Evolutionary conservation across 1,140 invertebrate species (phyloP).

Genomic region (Amphibalanus amphitrite): DNA sequence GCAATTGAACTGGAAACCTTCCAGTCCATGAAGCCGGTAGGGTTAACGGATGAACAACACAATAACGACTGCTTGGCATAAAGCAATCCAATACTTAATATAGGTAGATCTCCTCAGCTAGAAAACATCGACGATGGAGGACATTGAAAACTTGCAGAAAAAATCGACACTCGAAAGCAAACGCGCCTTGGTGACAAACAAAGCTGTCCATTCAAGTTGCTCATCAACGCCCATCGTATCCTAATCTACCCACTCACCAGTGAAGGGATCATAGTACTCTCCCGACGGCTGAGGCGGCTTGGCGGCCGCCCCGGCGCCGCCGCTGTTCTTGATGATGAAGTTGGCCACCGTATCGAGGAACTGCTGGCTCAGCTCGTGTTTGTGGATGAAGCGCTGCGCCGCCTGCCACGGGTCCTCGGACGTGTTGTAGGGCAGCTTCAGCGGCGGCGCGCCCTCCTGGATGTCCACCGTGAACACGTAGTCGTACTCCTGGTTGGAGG

Average conservation of each 20-base stretch:
- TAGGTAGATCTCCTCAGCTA: no score
- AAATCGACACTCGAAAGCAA: no score
- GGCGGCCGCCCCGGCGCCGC: constrained; percentile 25
- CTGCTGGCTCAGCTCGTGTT: constrained; percentile 62
- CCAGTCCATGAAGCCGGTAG: no score
- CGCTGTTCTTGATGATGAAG: constrained; percentile 73
- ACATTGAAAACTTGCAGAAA: no score
- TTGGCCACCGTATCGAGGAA: constrained; percentile 89
- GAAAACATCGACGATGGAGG: no score
- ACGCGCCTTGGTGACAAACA: no score
- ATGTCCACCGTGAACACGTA: constrained; percentile 89
- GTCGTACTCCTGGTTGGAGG: constrained; percentile 50
- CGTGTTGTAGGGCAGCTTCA: constrained; percentile 83
- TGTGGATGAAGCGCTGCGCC: constrained; percentile 44
- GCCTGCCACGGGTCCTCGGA: constrained; percentile 43
- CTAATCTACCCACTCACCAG: constrained; percentile 50
- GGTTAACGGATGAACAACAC: no score
- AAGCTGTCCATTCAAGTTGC: no score
- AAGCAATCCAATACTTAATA: no score
- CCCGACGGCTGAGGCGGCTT: constrained; percentile 9
- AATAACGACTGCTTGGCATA: no score
- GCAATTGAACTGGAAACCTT: no score
- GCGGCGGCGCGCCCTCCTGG: constrained; percentile 63
- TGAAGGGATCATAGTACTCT: constrained; percentile 13
- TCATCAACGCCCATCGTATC: no score